Conservation (phyloP, 2,113 vertebrate species). For the Bubo scandiacus region DNA sequence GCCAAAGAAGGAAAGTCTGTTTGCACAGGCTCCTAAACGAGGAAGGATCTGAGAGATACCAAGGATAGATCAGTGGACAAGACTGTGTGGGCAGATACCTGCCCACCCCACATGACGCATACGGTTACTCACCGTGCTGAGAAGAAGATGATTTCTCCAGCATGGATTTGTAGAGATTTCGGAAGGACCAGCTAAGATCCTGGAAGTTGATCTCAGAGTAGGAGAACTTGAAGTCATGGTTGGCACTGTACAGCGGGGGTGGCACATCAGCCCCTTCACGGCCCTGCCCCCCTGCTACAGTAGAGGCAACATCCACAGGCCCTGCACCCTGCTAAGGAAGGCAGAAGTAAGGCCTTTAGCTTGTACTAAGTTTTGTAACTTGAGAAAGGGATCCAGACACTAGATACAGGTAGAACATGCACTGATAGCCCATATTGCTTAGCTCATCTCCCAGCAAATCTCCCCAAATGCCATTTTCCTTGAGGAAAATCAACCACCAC, state of each 20-base stretch:
- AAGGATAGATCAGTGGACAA: conserved; percentile 4
- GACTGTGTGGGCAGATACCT: conserved; percentile 30
- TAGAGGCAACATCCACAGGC: conserved; percentile 71
- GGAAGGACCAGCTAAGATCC: conserved; percentile 93
- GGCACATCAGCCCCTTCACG: conserved; percentile 74
- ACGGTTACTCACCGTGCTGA: conserved; percentile 80
- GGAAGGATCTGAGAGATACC: neutral
- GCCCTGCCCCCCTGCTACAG: conserved; percentile 67
- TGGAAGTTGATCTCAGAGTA: conserved; percentile 92
- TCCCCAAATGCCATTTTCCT: neutral
- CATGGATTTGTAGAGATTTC: conserved; percentile 92
- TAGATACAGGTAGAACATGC: neutral
- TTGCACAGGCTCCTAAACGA: neutral
- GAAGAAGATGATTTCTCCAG: conserved; percentile 87
- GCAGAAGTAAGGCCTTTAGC: neutral
- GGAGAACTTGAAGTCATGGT: conserved; percentile 89
- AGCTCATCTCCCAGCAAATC: neutral
- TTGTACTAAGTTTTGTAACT: neutral
- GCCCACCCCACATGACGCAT: conserved; percentile 5
- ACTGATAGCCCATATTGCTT: neutral
- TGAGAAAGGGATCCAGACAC: neutral
- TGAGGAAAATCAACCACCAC: neutral
- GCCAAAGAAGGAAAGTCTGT: conserved; percentile 38
- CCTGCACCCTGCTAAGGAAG: conserved; percentile 61
- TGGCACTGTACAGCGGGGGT: conserved; percentile 79